These are phyloP conservation scores for Tetragonisca angustula DNA, from an alignment of 2,888 invertebrate species.

Conservation along the genomic window DNA sequence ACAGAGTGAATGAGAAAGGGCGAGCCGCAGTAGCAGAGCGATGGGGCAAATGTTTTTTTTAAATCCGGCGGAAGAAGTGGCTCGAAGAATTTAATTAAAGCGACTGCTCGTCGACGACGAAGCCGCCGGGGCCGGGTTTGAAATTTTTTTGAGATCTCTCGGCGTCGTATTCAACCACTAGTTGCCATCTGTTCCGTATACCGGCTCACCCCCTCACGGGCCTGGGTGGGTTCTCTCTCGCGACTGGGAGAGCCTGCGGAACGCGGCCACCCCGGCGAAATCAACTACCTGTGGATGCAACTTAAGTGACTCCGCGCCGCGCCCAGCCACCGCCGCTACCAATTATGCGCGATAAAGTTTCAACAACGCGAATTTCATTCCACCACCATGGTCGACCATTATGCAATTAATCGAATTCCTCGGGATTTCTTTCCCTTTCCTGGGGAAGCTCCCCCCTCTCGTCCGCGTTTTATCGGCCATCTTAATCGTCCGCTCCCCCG, in stretches of 20 bases:
- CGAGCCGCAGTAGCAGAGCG: no score
- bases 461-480: background rate
- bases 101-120: slow-evolving; percentile 8
- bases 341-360: slow-evolving; percentile 62
- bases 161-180: slow-evolving; percentile 64
- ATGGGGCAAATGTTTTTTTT: slow-evolving; percentile 43
- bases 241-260: slow-evolving; percentile 64
- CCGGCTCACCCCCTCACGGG: slow-evolving; percentile 37
- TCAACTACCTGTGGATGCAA: slow-evolving; percentile 81
- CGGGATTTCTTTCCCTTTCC: background rate
- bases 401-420: slow-evolving; percentile 42
- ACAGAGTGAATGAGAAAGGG: background rate
- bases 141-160: slow-evolving; percentile 57
- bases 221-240: background rate
- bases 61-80: slow-evolving; percentile 44
- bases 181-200: slow-evolving; percentile 69
- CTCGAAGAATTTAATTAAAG: slow-evolving; percentile 61
- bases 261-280: slow-evolving; percentile 75
- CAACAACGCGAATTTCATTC: slow-evolving; percentile 60
- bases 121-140: slow-evolving; percentile 1
- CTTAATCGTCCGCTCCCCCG: slow-evolving; percentile 1
- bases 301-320: slow-evolving; percentile 65
- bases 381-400: slow-evolving; percentile 26
- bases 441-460: no score
- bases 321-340: slow-evolving; percentile 37